phyloP scores from a whole-genome alignment of 2,797 vertebrate genomes.

The Buphagus erythrorhynchus region DNA sequence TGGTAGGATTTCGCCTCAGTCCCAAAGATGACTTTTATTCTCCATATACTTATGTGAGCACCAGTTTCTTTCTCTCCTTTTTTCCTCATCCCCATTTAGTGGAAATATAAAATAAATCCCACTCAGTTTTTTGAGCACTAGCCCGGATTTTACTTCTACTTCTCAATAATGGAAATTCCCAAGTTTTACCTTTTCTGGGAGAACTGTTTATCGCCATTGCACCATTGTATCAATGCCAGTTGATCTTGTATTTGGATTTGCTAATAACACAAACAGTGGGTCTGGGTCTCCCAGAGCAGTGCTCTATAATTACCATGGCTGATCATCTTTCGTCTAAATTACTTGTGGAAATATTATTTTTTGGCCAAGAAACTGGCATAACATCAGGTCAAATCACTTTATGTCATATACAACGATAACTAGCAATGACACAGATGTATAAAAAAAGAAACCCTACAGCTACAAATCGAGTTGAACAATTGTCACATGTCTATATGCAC shows the following conservation, averaged over 20 bases:
- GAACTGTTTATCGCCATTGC: accelerated
- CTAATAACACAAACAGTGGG: no score
- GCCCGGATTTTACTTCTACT: not conserved
- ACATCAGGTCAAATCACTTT: not conserved
- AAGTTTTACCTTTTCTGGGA: not conserved
- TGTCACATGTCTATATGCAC: not conserved
- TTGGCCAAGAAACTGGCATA: not conserved
- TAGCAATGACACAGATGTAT: not conserved
- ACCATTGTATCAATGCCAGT: accelerated
- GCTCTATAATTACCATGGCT: not conserved
- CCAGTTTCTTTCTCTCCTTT: not conserved
- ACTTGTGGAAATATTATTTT: not conserved
- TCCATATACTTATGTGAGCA: not conserved
- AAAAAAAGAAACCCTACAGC: not conserved
- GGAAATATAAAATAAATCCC: not conserved
- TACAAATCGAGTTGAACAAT: not conserved
- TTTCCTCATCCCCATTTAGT: not conserved
- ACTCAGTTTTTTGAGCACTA: not conserved
- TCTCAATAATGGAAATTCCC: not conserved
- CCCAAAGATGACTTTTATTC: not conserved
- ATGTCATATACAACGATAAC: not conserved
- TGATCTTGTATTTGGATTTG: not conserved
- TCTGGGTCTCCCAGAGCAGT: not conserved
- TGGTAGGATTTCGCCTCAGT: not conserved
- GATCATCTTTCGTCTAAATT: not conserved